Evolutionary conservation across 2,113 vertebrate species (phyloP), one percentile per base, ranked within the genome.

Genomic region (Semicossyphus pulcher): DNA sequence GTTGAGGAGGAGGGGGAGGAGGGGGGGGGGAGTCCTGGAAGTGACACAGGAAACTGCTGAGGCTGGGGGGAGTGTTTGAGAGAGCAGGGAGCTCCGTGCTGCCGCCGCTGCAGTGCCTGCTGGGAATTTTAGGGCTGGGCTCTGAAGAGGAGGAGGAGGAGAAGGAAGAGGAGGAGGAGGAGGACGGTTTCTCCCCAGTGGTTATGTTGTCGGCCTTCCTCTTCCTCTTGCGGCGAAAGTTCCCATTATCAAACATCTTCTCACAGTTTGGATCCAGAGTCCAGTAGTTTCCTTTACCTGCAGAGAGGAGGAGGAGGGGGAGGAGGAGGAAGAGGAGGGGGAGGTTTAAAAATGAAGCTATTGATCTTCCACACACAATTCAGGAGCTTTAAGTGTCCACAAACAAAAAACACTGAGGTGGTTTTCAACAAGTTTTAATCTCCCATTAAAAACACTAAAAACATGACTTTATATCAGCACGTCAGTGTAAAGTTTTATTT

Each of bases 211-310:
- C 96, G 0, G 93, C 93, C 86, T 97, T 99, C 72, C 96, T 96
- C 92, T 98, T 99, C 78, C 97, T 94, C 90, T 96, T 98, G 70
- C 96, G 93, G 59, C 97, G 95, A 83, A 99, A 99, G 89, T 98
- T 99, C 61, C 97, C 97, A 0, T 98, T 98, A 89, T 99, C 97
- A 3, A 99, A 98, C 95, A 96, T 97, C 86, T 99, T 99, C 77
- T 99, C 97, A 64, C 97, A 99, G 92, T 97, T 97, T 0, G 97
- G 97, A 62, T 99, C 97, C 76, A 99, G 87, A 44, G 95, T 98
- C 97, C 97, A 99, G 87, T 98, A 99, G 90, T 97, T 99, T n/a
- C 97, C 97, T 86, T 99, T 99, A 65, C 97, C 97, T 99, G 90
- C 26, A 67, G 66, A 48, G 48, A 61, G 28, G 48, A 80, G 4